Percentiles rank a stretch among this genome's conserved stretches.
Conservation (phyloP, 2,888 invertebrate species). For the Chrysotoxum bicinctum region DNA sequence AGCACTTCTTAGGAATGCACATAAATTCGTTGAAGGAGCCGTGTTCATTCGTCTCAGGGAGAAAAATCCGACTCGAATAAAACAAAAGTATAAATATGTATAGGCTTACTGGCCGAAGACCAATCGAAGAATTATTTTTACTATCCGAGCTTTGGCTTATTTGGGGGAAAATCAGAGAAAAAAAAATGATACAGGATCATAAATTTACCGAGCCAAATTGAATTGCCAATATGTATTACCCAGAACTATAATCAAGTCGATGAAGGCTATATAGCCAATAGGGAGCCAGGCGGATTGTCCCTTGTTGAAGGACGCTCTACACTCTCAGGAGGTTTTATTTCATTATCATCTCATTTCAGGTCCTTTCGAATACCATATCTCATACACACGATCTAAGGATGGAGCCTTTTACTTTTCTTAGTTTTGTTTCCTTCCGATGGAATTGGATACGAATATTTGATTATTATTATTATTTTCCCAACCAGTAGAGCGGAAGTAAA, state of each 20-base stretch:
- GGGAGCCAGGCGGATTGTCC: background rate
- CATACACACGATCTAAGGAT: background rate
- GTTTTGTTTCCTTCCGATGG: background rate
- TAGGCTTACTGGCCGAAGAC: slow-evolving; percentile 29
- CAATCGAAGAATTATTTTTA: slow-evolving; percentile 32
- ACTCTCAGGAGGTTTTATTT: slow-evolving; percentile 27
- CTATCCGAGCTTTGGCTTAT: slow-evolving; percentile 17
- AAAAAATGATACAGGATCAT: slow-evolving; percentile 49
- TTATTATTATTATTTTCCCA: slow-evolving; percentile 37
- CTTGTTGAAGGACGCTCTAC: slow-evolving; percentile 1
- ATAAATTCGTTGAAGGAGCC: slow-evolving; percentile 29
- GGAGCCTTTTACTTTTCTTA: background rate
- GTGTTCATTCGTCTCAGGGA: background rate
- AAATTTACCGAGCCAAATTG: slow-evolving; percentile 18
- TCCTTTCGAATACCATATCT: slow-evolving; percentile 12
- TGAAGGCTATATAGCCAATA: background rate
- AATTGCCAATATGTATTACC: slow-evolving; percentile 29
- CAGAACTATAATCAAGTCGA: background rate
- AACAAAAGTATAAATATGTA: slow-evolving; percentile 15
- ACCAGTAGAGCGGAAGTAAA: slow-evolving; percentile 38
- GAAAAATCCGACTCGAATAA: background rate
- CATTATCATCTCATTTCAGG: slow-evolving; percentile 62
- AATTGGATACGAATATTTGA: slow-evolving; percentile 32
- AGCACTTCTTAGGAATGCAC: slow-evolving; percentile 41
- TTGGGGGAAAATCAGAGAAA: background rate